Evolutionary conservation across 2,888 invertebrate species (phyloP).

Genomic region (Ophion obscuratus): DNA sequence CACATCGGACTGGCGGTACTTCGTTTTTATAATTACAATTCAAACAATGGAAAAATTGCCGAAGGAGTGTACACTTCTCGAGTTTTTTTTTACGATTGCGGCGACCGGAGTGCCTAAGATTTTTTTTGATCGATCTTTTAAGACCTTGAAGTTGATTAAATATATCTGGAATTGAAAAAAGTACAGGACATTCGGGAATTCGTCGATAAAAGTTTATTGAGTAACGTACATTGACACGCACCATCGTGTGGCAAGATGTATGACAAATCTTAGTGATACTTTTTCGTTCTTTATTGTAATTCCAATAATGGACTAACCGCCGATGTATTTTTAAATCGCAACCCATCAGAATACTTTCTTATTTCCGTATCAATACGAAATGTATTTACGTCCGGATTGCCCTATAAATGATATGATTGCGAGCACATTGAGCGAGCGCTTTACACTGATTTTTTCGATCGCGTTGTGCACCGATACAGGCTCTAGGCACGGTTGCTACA

Average conservation of each 20-base stretch:
- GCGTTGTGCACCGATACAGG: constrained; percentile 8
- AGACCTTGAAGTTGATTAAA: neutral
- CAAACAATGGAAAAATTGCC: neutral
- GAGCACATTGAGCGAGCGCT: constrained; percentile 20
- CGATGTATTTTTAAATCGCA: neutral
- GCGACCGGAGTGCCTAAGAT: no score
- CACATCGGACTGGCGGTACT: constrained; percentile 1
- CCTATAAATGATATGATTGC: neutral
- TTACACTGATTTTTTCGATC: constrained; percentile 40
- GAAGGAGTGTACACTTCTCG: neutral
- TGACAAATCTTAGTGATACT: no score
- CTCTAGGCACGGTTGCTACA: neutral
- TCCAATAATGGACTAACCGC: neutral
- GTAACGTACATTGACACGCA: no score
- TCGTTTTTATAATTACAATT: neutral
- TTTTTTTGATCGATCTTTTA: neutral
- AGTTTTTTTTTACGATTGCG: neutral
- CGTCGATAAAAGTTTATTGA: neutral
- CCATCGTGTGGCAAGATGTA: no score
- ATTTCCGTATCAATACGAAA: no score
- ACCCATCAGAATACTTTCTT: constrained; percentile 2
- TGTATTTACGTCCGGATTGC: neutral
- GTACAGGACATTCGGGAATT: neutral
- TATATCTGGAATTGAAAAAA: neutral
- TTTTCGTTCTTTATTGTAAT: no score